Conservation (phyloP, 2,888 invertebrate species). For the Cheilosia pagana region DNA sequence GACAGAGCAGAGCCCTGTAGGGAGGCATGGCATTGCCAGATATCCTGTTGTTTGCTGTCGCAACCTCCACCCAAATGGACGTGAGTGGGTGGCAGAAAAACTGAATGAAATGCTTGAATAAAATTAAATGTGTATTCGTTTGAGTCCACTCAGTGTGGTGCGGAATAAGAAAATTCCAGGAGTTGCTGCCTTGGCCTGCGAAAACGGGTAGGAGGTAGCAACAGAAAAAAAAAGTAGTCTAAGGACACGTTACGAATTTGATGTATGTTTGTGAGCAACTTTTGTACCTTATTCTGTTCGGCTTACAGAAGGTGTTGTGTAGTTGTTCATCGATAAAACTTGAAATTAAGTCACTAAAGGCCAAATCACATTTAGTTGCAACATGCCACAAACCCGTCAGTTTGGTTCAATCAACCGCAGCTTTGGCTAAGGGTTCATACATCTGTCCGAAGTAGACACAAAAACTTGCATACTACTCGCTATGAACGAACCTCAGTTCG, state of each 20-base stretch:
- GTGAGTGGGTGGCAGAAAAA: conserved; percentile 11
- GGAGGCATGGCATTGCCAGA: conserved; percentile 57
- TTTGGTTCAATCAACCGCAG: too few relatives aligned
- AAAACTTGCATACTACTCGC: too few relatives aligned
- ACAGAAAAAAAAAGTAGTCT: not conserved
- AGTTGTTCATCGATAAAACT: too few relatives aligned
- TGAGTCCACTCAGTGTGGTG: not conserved
- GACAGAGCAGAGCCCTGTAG: conserved; percentile 6
- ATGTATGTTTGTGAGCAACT: not conserved
- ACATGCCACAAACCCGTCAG: too few relatives aligned
- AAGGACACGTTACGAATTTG: not conserved
- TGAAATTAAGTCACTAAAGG: too few relatives aligned
- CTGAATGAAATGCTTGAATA: conserved; percentile 65
- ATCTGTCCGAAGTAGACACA: too few relatives aligned
- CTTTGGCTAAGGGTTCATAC: too few relatives aligned
- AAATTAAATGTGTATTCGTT: conserved; percentile 25
- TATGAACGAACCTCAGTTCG: too few relatives aligned
- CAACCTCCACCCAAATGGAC: not conserved
- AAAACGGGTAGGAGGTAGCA: not conserved
- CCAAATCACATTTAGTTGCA: too few relatives aligned
- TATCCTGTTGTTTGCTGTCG: conserved; percentile 6
- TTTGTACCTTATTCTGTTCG: too few relatives aligned
- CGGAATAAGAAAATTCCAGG: not conserved
- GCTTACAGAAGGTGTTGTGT: too few relatives aligned
- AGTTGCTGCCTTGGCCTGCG: not conserved